Evolutionary conservation across 2,797 vertebrate genomes (phyloP), one percentile per base, ranked within the genome.

Genomic region (Hemitrygon akajei): DNA sequence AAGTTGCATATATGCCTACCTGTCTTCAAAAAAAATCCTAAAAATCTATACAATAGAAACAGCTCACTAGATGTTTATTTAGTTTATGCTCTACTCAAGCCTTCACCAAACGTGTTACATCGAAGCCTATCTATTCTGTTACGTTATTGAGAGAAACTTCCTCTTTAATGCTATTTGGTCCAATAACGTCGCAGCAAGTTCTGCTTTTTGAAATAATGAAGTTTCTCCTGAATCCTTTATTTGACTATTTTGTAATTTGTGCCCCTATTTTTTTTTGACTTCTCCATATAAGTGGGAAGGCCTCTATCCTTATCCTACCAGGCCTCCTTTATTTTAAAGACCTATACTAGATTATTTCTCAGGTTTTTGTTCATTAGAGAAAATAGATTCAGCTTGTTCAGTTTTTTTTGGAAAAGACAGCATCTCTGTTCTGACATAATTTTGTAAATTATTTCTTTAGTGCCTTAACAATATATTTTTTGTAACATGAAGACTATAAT

Each of bases 31-130:
- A 47, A 27, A 56, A 25, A 58, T 34, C 12, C 1, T 18, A 30
- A 14, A 89, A 34, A 66, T 89, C 66, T 89, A n/a, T n/a, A 89
- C 58, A 66, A 89, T 60, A 89, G 86, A 86, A 60, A 58, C 82
- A 11, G 10, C 60, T 18, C 1, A 63, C 4, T 58, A 18, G 11
- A n/a, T 63, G 56, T n/a, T 6, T 87, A 56, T 3, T 87, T 12
- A 56, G 25, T 87, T 87, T 63, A 20, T n/a, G 10, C 56, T n/a
- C 56, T 47, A 60, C 3, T n/a, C 30, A 12, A 34, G 30, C 84
- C 30, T n/a, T 34, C 58, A 30, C 11, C 30, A 5, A 63, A 58
- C 0, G 7, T 34, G 1, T 20, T 30, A 30, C 12, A 86, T 60
- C 4, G 14, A 60, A 66, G 12, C 0, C 84, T 87, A 58, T 84